Evolutionary conservation across 1,140 invertebrate species (phyloP).

Genomic region (Lepidostoma basale): DNA sequence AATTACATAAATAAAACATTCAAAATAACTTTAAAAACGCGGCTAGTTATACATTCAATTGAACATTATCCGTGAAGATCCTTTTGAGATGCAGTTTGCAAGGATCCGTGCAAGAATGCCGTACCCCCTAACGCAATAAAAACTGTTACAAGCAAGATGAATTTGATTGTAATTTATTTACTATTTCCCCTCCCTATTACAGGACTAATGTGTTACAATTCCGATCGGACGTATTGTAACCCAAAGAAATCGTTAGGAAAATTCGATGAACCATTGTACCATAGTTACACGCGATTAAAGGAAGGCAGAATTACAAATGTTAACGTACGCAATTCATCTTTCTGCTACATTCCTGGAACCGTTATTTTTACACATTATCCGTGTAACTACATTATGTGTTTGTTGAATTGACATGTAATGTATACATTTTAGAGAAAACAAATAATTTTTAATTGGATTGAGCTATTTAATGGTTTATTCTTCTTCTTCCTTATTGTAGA

Average conservation of each 20-base stretch:
- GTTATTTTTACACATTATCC: not conserved
- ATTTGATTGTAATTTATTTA: conserved; percentile 39
- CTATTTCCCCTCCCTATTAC: conserved; percentile 24
- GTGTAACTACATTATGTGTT: too few relatives aligned
- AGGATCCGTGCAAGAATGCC: not conserved
- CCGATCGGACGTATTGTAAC: conserved; percentile 13
- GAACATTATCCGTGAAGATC: too few relatives aligned
- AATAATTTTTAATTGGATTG: too few relatives aligned
- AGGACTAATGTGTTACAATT: conserved; percentile 22
- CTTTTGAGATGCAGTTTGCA: too few relatives aligned
- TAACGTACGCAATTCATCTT: not conserved
- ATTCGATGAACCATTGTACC: conserved; percentile 19
- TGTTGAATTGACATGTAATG: too few relatives aligned
- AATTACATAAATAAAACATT: too few relatives aligned
- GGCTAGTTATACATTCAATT: too few relatives aligned
- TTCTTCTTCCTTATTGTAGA: too few relatives aligned
- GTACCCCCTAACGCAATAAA: conserved; percentile 12
- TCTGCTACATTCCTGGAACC: not conserved
- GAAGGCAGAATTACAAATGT: conserved; percentile 5
- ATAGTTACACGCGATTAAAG: conserved; percentile 16
- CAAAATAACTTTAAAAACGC: too few relatives aligned
- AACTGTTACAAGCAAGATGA: conserved; percentile 23
- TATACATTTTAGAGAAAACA: too few relatives aligned
- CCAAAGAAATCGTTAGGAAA: conserved; percentile 34
- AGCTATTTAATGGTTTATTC: too few relatives aligned